These are phyloP conservation scores for Schizothorax lantsangensis DNA, from an alignment of 2,797 vertebrate genomes.

Conservation along the genomic window DNA sequence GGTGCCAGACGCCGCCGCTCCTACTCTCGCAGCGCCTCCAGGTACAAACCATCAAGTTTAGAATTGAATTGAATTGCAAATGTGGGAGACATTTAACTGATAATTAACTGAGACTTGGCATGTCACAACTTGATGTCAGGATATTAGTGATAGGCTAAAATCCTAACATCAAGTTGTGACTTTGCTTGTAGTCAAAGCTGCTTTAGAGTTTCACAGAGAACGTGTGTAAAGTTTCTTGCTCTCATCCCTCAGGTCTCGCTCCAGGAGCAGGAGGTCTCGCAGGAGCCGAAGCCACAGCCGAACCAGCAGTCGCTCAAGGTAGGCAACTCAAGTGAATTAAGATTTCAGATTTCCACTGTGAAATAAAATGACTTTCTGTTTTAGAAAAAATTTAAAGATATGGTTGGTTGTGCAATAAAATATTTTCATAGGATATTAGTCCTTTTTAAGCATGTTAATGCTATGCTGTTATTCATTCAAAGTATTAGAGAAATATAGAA, in stretches of 20 bases:
- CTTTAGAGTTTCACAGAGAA: not conserved
- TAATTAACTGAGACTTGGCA: not conserved
- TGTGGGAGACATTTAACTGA: not conserved
- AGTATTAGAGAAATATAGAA: too few relatives aligned
- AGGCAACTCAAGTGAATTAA: not conserved
- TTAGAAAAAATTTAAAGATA: not conserved
- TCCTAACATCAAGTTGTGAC: too few relatives aligned
- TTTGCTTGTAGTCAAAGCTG: not conserved
- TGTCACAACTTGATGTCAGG: not conserved
- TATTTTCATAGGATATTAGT: not conserved
- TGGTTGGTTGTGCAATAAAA: not conserved
- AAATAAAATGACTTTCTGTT: not conserved
- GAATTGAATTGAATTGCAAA: not conserved
- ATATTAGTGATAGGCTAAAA: not conserved
- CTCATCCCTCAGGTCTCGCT: conserved; percentile 84
- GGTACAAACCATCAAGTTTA: conserved; percentile 70
- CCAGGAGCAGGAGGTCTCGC: conserved; percentile 91
- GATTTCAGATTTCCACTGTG: not conserved
- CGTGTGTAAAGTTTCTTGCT: not conserved
- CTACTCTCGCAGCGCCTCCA: conserved; percentile 93
- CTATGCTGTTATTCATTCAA: too few relatives aligned
- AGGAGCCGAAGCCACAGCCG: conserved; percentile 92
- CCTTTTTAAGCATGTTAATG: not conserved
- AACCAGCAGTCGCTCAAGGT: conserved; percentile 89
- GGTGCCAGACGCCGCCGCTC: conserved; percentile 88